These are phyloP conservation scores for Talpa occidentalis DNA, from an alignment of 2,113 vertebrate species.

Conservation along the genomic window DNA sequence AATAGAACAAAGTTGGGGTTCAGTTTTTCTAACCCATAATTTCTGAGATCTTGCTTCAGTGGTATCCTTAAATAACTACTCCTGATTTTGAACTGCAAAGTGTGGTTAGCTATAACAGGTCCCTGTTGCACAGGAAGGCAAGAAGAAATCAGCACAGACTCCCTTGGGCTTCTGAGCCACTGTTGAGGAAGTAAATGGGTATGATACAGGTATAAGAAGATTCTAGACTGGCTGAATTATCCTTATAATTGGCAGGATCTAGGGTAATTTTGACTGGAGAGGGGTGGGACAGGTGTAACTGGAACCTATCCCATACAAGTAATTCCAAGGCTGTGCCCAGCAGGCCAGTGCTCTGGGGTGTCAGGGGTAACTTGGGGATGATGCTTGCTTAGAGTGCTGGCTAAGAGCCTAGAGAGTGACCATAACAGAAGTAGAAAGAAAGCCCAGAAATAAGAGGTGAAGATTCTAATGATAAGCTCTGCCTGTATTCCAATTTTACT, in stretches of 20 bases:
- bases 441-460: background rate
- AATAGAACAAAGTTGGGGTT: background rate
- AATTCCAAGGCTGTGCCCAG: background rate
- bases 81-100: background rate
- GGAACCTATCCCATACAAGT: background rate
- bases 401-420: background rate
- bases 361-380: background rate
- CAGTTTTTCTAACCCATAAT: slow-evolving; percentile 41
- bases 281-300: background rate
- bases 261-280: background rate
- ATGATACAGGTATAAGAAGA: background rate
- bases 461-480: background rate
- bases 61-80: slow-evolving; percentile 29
- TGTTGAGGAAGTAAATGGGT: background rate
- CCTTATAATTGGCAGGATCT: background rate
- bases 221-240: background rate
- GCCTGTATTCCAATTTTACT: background rate
- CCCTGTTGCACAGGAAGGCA: background rate
- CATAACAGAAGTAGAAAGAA: background rate
- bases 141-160: slow-evolving; percentile 24
- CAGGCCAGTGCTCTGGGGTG: background rate
- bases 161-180: slow-evolving; percentile 8
- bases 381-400: background rate
- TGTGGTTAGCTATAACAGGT: background rate
- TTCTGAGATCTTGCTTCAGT: background rate